These are phyloP conservation scores for Eunapius fragilis DNA, from an alignment of 37 sponge, comb jelly and placozoan genomes.

Conservation along the genomic window DNA sequence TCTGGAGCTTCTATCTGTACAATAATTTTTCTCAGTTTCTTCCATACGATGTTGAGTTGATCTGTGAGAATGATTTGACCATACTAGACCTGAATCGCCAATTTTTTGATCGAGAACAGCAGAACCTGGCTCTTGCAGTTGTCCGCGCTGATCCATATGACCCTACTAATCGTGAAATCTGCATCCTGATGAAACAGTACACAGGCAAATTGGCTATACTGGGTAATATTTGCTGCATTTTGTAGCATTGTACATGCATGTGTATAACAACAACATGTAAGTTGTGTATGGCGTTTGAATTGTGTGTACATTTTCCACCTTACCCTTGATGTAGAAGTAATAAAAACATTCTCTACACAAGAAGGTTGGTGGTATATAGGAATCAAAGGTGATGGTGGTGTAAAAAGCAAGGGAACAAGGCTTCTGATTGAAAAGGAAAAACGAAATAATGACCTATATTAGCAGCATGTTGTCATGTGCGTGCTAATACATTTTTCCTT, in stretches of 20 bases:
- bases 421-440: too few relatives aligned
- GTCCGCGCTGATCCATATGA: slow-evolving; percentile 27
- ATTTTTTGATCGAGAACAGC: slow-evolving; percentile 52
- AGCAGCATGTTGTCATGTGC: too few relatives aligned
- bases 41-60: slow-evolving; percentile 77
- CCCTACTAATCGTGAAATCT: slow-evolving; percentile 25
- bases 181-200: slow-evolving; percentile 46
- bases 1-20: slow-evolving; percentile 78
- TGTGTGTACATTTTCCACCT: too few relatives aligned
- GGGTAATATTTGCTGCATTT: neutral
- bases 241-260: slow-evolving; percentile 3
- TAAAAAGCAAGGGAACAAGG: too few relatives aligned
- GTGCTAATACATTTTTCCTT: too few relatives aligned
- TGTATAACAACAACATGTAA: neutral
- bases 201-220: slow-evolving; percentile 32
- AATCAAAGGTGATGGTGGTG: too few relatives aligned
- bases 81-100: slow-evolving; percentile 59
- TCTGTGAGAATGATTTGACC: slow-evolving; percentile 62
- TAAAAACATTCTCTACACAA: too few relatives aligned
- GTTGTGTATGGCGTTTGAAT: too few relatives aligned
- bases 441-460: too few relatives aligned
- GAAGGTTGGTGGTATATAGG: too few relatives aligned
- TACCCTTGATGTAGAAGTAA: too few relatives aligned
- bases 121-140: neutral
- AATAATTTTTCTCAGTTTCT: slow-evolving; percentile 60